Base-by-base conservation (phyloP, 2,113 vertebrate genomes). In the Potamarius usumacintae region DNA sequence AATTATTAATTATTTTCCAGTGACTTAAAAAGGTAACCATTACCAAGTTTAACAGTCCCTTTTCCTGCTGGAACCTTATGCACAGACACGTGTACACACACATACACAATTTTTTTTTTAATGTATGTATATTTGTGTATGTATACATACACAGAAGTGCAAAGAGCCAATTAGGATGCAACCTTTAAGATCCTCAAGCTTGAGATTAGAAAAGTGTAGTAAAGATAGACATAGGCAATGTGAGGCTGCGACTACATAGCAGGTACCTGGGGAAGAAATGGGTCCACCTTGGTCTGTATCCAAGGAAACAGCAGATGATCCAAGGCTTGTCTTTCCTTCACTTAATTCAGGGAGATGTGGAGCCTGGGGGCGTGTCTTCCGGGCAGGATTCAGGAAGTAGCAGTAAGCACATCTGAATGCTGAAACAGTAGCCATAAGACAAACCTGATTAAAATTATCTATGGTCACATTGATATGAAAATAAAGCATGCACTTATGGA, bases 391-490 rank as follows among this genome's bases (percentile, higher is more conserved):
- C 94, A 99, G 94, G 94, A 98, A 97, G 94, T 96, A 99, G 94
- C 98, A 99, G 94, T 99, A 99, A 53, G 97, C 98, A 93, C 98
- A 99, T 88, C 98, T 95, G 94, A 99, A 99, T 62, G 98, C 98
- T 99, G 93, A 90, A 86, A 87, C 7, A 79, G 60, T 14, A 30
- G 27, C 34, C 79, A 87, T 57, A 85, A 50, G 25, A 82, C 86
- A 88, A 65, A 62, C 34, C 79, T 83, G n/a, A 52, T 85, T 52
- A 60, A 78, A 83, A 69, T 84, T 52, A 90, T 83, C 86, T 85
- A 90, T 88, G 89, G 91, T 86, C 65, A 90, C 90, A 93, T 93
- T 92, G 92, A 77, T 77, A 93, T 94, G 89, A 95, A 94, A 90
- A 91, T 89, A 93, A 90, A 91, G 65, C 22, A 22, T 15, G 30